phyloP scores from a whole-genome alignment of 1,140 invertebrate genomes.

The Parapsyche elsis region DNA sequence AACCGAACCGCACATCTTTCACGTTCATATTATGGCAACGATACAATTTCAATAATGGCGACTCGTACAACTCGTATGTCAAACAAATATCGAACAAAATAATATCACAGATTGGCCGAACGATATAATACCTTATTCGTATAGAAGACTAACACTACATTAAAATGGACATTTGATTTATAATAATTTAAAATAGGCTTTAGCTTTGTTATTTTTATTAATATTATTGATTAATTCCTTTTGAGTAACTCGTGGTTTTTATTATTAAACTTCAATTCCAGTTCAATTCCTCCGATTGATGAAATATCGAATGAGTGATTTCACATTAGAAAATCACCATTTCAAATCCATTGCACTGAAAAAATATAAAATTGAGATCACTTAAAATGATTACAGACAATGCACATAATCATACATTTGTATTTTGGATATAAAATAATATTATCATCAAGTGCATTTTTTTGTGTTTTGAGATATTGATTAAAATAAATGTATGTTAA shows the following conservation, averaged over 20 bases:
- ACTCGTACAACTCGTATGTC: background rate
- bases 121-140: background rate
- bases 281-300: background rate
- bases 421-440: too few species aligned
- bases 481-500: too few species aligned
- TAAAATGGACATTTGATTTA: conserved; percentile 10
- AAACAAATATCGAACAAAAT: background rate
- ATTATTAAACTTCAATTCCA: conserved; percentile 14
- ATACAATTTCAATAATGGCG: too few species aligned
- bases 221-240: background rate
- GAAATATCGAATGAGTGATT: too few species aligned
- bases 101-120: conserved; percentile 8
- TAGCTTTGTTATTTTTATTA: background rate
- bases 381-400: too few species aligned
- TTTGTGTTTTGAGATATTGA: too few species aligned
- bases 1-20: background rate
- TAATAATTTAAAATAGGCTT: background rate
- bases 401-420: too few species aligned
- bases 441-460: too few species aligned
- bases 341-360: too few species aligned
- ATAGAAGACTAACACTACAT: background rate
- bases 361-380: too few species aligned
- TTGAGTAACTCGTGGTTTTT: too few species aligned
- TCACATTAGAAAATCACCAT: too few species aligned
- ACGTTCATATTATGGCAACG: conserved; percentile 10